Conservation (phyloP, 92 coral and sea anemone species). For the Parazoanthus darwini region DNA sequence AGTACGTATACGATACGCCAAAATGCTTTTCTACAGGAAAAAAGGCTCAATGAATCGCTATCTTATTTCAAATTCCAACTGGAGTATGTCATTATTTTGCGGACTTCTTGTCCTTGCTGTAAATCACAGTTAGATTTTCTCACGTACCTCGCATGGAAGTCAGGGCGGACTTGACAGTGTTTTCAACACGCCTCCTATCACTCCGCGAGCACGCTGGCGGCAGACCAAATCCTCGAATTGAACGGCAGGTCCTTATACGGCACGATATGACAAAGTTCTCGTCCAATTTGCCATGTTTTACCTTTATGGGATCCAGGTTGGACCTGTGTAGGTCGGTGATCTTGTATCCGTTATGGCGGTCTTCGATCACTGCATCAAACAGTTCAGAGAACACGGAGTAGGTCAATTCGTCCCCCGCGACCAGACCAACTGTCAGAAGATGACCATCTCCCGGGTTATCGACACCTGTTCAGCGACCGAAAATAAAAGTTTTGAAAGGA, state of each 20-base stretch:
- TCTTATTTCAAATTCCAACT: no score
- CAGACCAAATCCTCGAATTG: conserved; percentile 57
- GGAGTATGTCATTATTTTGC: no score
- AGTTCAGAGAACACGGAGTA: conserved; percentile 55
- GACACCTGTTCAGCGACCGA: conserved; percentile 12
- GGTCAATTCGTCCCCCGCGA: conserved; percentile 64
- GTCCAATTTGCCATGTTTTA: conserved; percentile 67
- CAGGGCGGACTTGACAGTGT: conserved; percentile 51
- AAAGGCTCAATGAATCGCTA: no score
- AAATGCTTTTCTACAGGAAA: no score
- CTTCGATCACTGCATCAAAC: conserved; percentile 63
- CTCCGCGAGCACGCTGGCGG: conserved; percentile 51
- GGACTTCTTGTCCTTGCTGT: no score
- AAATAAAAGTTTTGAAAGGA: neutral
- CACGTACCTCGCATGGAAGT: conserved; percentile 54
- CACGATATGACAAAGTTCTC: conserved; percentile 68
- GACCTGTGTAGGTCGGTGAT: conserved; percentile 43
- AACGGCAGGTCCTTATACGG: conserved; percentile 58
- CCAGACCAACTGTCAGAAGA: conserved; percentile 47
- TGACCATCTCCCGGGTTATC: conserved; percentile 51
- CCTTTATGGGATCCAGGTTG: conserved; percentile 50
- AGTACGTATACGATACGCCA: no score
- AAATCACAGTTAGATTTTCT: no score
- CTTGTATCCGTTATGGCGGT: conserved; percentile 72
- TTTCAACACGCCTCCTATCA: conserved; percentile 55